Conservation (phyloP, 2,113 vertebrate genomes). For the Salvelinus sp. region DNA sequence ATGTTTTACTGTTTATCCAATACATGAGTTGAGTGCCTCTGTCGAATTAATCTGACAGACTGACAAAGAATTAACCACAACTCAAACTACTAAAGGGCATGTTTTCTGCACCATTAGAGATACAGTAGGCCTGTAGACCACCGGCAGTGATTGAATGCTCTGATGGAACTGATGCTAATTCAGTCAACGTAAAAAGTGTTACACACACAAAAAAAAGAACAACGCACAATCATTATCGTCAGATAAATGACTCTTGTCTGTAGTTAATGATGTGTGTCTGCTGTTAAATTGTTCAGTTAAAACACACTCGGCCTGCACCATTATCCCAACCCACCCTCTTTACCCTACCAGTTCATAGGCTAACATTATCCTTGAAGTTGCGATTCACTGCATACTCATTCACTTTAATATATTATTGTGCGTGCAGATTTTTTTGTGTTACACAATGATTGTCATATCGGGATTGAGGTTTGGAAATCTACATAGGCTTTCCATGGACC, state of each 20-base stretch:
- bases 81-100: neutral
- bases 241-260: constrained; percentile 51
- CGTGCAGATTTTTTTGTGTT: too few species aligned
- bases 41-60: neutral
- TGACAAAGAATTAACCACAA: neutral
- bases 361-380: neutral
- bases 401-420: neutral
- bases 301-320: constrained; percentile 35
- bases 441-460: too few species aligned
- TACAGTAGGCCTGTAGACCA: too few species aligned
- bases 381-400: neutral
- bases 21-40: neutral
- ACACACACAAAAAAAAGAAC: constrained; percentile 28
- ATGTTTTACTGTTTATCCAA: neutral
- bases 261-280: constrained; percentile 49
- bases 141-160: neutral
- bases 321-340: constrained; percentile 7
- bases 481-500: too few species aligned
- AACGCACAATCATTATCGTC: constrained; percentile 48
- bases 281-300: constrained; percentile 51
- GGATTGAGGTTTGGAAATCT: too few species aligned
- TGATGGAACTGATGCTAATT: constrained; percentile 20
- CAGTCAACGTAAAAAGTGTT: constrained; percentile 27
- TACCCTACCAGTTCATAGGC: neutral
- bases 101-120: neutral